Evolutionary conservation across 1,140 invertebrate genomes (phyloP), one percentile per base, ranked within the genome.

Genomic region (Nymphalis io): DNA sequence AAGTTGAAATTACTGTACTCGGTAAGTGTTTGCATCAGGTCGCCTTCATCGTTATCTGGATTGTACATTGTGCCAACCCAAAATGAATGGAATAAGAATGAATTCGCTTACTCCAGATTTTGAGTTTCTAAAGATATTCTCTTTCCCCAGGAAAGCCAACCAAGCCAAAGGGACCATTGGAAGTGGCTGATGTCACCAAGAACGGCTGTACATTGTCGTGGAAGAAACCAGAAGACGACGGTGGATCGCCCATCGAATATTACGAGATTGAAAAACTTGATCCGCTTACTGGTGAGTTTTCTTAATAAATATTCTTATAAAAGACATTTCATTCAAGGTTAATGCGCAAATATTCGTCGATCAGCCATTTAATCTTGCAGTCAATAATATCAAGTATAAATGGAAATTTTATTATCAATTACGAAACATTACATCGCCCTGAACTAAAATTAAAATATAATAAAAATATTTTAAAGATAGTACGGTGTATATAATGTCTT

Each of bases 181-280:
- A 98, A 72, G 96, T 98, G 11, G 94, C 95, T 4, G 96, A 98
- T 82, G 95, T 99, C 10, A 98, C 96, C 1, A 98, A 99, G 92
- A 97, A 98, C 85, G 96, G 97, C 20, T 98, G 98, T 83, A 98
- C 97, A 79, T 92, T 99, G 1, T 95, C 97, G 82, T 98, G 98
- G 98, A 94, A 98, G 84, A 97, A 98, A 90, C 96, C 96, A 8
- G 96, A 97, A 68, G 97, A 98, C 87, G 97, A 98, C 80, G 98
- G 98, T 68, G 98, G 98, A 20, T 88, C 94, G 20, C 97, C 97
- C 42, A 95, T 99, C 79, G 98, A 98, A 77, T 98, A 98, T 83
- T 99, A 99, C 85, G 97, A 99, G 92, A 98, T 99, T 78, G 98
- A 99, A 92, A 99, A 99, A 92, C 93, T 98, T 68, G 97, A 98